Conservation (phyloP, 2,888 invertebrate genomes). For the Diabrotica balteata region DNA sequence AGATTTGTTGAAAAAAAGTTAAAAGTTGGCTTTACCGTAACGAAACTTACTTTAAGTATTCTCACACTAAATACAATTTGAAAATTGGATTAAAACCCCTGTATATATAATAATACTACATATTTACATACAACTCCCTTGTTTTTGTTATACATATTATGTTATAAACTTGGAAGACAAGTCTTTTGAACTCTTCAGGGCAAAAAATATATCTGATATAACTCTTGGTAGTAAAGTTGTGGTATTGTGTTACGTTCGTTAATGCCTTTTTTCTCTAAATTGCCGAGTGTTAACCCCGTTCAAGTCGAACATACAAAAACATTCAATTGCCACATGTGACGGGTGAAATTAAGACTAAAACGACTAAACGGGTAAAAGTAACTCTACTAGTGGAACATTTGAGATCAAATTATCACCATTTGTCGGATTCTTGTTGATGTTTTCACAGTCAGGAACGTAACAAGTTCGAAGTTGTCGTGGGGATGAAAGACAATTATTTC, state of each 20-base stretch:
- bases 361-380: conserved; percentile 32
- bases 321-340: conserved; percentile 42
- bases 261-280: conserved; percentile 37
- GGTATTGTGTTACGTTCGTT: conserved; percentile 34
- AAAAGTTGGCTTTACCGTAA: too few species aligned
- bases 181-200: conserved; percentile 23
- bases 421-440: conserved; percentile 10
- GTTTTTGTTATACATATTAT: too few species aligned
- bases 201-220: conserved; percentile 32
- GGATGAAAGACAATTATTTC: too few species aligned
- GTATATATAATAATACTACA: too few species aligned
- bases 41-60: too few species aligned
- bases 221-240: conserved; percentile 30
- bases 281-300: conserved; percentile 44
- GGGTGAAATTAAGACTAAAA: conserved; percentile 29
- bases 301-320: conserved; percentile 38
- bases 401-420: conserved; percentile 1
- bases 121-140: too few species aligned
- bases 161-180: not conserved
- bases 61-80: too few species aligned
- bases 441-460: conserved; percentile 4
- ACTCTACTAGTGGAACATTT: conserved; percentile 2
- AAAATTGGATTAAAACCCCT: too few species aligned
- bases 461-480: too few species aligned
- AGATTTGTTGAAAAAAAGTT: too few species aligned